Evolutionary conservation across 2,888 invertebrate species (phyloP), one percentile per base, ranked within the genome.

Genomic region (Chaetoderma sp.): DNA sequence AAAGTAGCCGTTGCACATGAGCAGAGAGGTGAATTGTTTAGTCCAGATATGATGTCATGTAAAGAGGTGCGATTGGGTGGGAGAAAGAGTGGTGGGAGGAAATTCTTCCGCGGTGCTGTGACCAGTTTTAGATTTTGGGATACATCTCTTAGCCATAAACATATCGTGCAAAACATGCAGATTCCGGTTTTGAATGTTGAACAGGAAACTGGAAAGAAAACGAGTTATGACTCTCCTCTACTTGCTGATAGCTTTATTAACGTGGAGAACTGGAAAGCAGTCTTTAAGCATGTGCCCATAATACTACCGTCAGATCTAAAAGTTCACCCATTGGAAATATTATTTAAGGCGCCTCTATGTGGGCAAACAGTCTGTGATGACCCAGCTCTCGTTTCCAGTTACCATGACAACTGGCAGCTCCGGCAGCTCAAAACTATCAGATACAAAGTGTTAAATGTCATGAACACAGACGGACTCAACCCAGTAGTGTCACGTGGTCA

Each of bases 311-410:
- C 66, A 6, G 49, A 64, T 1, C 63, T 63, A 30, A 50, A 45
- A n/a, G 28, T 32, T 6, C 33, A 54, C 23, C 70, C 74, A 27
- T 39, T 77, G 10, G 68, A 75, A 33, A 45, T 78, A 6, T 59
- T 65, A 13, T 62, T 80, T 16, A 60, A 67, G 44, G 71, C 77
- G 56, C 81, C 83, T n/a, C 69, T 71, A n/a, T 83, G 83, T 60
- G 84, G 83, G 0, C 64, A 76, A 57, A 82, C 83, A 1, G 74
- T 81, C 1, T 84, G 84, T 63, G 84, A 84, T 66, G 78, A 83
- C 63, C 82, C 84, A 42, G 73, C 76, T 25, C 72, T 80, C 1
- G 68, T 79, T 1, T 49, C 64, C 21, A 78, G 77, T 63, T 83
- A 83, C 63, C 28, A 68, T 6, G 52, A 61, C 4, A 67, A 77